These are phyloP conservation scores for Ochlodes sylvanus DNA, from an alignment of 2,888 invertebrate species.

Conservation along the genomic window DNA sequence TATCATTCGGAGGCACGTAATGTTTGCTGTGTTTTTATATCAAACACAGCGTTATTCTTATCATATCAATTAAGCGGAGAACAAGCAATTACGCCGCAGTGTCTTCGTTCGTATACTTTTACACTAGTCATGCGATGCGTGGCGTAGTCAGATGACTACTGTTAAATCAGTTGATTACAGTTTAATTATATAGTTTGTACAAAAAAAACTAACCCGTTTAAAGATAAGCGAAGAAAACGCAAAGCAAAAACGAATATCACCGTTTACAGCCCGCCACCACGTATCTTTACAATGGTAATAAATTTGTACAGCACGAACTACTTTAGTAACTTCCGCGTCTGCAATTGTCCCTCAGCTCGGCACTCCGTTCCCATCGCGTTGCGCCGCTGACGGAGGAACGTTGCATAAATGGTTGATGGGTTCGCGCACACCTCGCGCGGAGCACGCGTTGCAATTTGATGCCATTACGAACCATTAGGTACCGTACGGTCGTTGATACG, in stretches of 20 bases:
- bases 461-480: conserved; percentile 9
- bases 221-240: too few species aligned
- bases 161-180: background rate
- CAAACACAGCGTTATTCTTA: background rate
- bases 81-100: conserved; percentile 7
- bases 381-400: background rate
- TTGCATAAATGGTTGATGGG: conserved; percentile 13
- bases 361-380: too few species aligned
- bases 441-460: conserved; percentile 20
- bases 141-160: background rate
- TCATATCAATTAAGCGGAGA: conserved; percentile 16
- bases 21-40: background rate
- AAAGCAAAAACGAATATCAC: too few species aligned
- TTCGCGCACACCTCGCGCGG: conserved; percentile 2
- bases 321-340: too few species aligned
- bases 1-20: background rate
- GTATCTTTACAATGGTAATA: too few species aligned
- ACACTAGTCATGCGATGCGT: background rate
- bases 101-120: too few species aligned
- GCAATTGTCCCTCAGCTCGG: too few species aligned
- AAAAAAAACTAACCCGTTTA: too few species aligned
- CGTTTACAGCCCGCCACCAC: too few species aligned
- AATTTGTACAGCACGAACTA: too few species aligned
- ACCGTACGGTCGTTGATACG: conserved; percentile 10
- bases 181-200: too few species aligned